Base-by-base conservation (phyloP, 2,888 invertebrate species). In the Quadriops clusia region DNA sequence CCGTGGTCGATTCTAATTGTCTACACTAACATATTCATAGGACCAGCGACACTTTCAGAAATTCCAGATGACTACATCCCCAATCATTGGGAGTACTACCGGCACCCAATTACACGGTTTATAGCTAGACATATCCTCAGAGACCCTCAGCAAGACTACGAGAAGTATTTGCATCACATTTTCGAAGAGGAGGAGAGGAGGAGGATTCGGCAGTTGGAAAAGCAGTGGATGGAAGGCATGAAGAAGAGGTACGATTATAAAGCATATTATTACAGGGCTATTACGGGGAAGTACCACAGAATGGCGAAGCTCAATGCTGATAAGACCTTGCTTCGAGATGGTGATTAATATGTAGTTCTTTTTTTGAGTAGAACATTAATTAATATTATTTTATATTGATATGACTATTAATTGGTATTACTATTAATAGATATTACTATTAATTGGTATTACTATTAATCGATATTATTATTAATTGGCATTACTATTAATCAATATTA, bases 61-160 rank as follows among this genome's bases (percentile, higher is more conserved):
- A 79, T 78, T 11, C 87, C 89, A 13, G 79, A 77, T 30, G 82
- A 65, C 3, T 86, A 85, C 50, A 64, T 53, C 9, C 90, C 90
- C 1, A 73, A 86, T 51, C 67, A 79, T 45, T 84, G 81, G 78
- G 90, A 90, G 62, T 87, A 87, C 54, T 65, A 77, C 43, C 68
- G 65, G 77, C 66, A 72, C 46, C 80, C 80, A 1, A 70, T 81
- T 36, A 59, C 72, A 2, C 63, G 78, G 41, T 79, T 70, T 42
- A 49, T 80, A 14, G 56, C 70, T 1, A 61, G 64, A 14, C 75
- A 82, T 46, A 43, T 79, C 1, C 68, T 68, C 32, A 56, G 60
- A 20, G 71, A 65, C 27, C 76, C 74, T 2, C 84, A 86, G 53
- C 72, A 83, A 58, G 72, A 76, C 14, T 86, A 89, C 56, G 87